Base-by-base conservation (phyloP, 2,888 invertebrate species). In the Pachliopta kotzebuea region DNA sequence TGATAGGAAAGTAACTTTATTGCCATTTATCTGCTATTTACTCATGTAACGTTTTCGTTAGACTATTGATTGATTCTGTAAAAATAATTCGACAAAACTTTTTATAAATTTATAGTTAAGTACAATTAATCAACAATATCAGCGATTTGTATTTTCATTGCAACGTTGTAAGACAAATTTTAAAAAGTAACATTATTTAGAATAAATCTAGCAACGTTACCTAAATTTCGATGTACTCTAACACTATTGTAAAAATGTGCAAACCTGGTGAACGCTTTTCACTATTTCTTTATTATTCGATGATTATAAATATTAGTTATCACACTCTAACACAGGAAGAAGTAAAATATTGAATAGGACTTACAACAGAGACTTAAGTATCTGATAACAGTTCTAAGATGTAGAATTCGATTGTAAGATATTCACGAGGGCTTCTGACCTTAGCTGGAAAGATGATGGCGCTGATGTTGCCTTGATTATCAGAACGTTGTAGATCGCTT, bases 401-500 rank as follows among this genome's bases (percentile, higher is more conserved):
- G 54, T 57, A 58, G 49, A 54, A 61, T 62, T 54, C 42, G 61
- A 65, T 65, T 54, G 60, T 65, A 58, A 62, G 61, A 65, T 65
- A 62, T 65, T 61, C 56, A 62, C 52, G 60, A 54, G 60, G 49
- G 54, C 58, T 63, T 23, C 61, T 62, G 65, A 65, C 65, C 65
- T 58, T 26, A 31, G 29, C 31, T 54, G 49, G 61, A 62, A 52
- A 65, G 60, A 65, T 65, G 61, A 61, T 60, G 61, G 65, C 57
- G 61, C 61, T 61, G 61, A 62, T 62, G 65, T 61, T 49, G 56
- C 65, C 61, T 61, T 61, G 65, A 65, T 65, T 58, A 65, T 65
- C 61, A 60, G 58, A 54, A 45, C 57, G 29, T 62, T 65, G 65
- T 65, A 65, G 57, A 61, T 65, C 61, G 65, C 56, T 57, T 65